These are phyloP conservation scores for Aplysia californica DNA, from an alignment of 1,140 invertebrate species.

Conservation along the genomic window DNA sequence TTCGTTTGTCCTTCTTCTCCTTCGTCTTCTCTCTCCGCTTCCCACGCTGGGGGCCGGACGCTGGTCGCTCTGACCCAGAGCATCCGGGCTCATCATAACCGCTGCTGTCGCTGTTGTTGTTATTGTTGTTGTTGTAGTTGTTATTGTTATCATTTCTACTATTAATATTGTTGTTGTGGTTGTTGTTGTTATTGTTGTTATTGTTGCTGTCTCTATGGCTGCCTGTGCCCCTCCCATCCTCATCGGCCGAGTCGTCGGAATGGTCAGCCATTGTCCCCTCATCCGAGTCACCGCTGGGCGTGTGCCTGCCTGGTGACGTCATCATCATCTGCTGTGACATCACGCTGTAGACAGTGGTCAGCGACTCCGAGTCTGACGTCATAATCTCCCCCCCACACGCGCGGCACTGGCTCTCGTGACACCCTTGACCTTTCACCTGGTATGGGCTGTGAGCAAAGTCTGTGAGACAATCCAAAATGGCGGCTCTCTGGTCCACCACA, in stretches of 20 bases:
- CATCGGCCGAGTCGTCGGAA: constrained; percentile 24
- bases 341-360: constrained; percentile 47
- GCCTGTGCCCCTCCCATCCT: constrained; percentile 43
- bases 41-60: background rate
- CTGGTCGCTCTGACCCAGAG: too few species aligned
- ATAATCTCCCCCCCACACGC: constrained; percentile 18
- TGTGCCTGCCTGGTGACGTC: constrained; percentile 21
- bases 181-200: background rate
- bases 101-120: constrained; percentile 10
- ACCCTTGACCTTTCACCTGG: constrained; percentile 2
- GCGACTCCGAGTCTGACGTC: constrained; percentile 37
- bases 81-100: background rate
- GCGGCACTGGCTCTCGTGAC: background rate
- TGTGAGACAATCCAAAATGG: constrained; percentile 3
- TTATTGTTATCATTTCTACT: background rate
- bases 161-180: too few species aligned
- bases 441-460: background rate
- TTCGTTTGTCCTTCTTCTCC: constrained; percentile 15
- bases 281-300: constrained; percentile 34
- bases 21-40: background rate
- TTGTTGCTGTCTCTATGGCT: constrained; percentile 50
- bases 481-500: constrained; percentile 4
- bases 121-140: background rate
- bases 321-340: constrained; percentile 32
- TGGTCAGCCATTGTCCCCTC: constrained; percentile 42